Base-by-base conservation (phyloP, 2,113 vertebrate genomes). In the Corythaixoides concolor region DNA sequence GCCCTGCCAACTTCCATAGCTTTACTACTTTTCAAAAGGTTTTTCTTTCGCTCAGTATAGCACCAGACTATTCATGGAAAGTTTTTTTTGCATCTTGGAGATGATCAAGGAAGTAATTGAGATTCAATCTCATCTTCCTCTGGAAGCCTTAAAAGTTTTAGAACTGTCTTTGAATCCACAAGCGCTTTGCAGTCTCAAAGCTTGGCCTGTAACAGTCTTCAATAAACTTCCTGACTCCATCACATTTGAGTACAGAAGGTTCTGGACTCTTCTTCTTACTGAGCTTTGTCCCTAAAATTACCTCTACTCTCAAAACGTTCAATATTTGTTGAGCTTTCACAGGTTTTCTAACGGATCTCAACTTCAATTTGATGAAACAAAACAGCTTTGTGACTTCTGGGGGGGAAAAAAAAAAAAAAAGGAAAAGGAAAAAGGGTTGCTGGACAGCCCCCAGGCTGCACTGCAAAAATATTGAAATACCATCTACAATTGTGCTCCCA, bases 181-280 rank as follows among this genome's bases (percentile, higher is more conserved):
- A 32, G 12, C 0, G 0, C 39, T 73, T 15, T 15, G 30, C 20
- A 41, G 53, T 17, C 39, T n/a, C 4, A 4, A 55, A 4, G 26
- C 30, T 84, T 16, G 60, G 49, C 32, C 41, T 87, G 56, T 7
- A 33, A 17, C 9, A 18, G 16, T 28, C 43, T 45, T 64, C 23
- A 30, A 1, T 12, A 45, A 58, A 28, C 22, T 43, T n/a, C 63
- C 55, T 3, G 1, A 35, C 12, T 50, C 2, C 0, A 27, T 63
- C 73, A 9, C 11, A 12, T 47, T 21, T 59, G 33, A 43, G 45
- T 49, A 53, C n/a, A 66, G 45, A 72, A 67, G n/a, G 53, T 58
- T 67, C 52, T 24, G 30, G 30, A 66, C 12, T 45, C 58, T 52
- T 16, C 17, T 21, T 7, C 35, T 35, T 19, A 47, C 47, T 17